Conservation (phyloP, 2,888 invertebrate genomes). For the Cenopis cana region DNA sequence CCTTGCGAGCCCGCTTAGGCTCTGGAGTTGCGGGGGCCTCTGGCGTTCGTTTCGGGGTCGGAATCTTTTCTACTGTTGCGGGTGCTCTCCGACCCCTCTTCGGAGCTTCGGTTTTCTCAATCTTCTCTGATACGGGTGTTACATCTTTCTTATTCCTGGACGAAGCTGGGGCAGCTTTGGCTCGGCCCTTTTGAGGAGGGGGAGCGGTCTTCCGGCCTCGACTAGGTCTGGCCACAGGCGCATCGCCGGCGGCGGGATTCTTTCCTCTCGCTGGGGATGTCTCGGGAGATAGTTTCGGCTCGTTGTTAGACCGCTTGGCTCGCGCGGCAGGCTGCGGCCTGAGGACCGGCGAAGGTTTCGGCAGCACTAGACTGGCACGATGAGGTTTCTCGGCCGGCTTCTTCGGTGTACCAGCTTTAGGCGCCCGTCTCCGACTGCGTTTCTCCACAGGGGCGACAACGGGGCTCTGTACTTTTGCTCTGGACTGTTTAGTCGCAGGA, state of each 20-base stretch:
- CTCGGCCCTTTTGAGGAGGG: background rate
- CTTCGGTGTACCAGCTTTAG: background rate
- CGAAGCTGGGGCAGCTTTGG: background rate
- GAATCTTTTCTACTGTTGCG: background rate
- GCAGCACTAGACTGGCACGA: slow-evolving; percentile 52
- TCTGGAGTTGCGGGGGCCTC: background rate
- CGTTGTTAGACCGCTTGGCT: background rate
- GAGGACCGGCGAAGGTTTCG: slow-evolving; percentile 59
- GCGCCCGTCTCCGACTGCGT: slow-evolving; percentile 5
- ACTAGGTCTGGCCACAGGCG: background rate
- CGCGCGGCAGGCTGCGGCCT: slow-evolving; percentile 52
- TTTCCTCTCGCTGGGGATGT: slow-evolving; percentile 29
- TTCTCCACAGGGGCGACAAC: background rate
- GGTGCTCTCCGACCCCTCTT: background rate
- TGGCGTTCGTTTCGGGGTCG: background rate
- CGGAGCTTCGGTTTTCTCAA: background rate
- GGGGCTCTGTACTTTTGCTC: background rate
- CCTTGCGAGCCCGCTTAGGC: slow-evolving; percentile 47
- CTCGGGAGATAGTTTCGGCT: slow-evolving; percentile 10
- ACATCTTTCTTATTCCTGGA: background rate
- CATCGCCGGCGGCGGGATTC: slow-evolving; percentile 32
- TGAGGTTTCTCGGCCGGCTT: background rate
- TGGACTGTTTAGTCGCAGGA: background rate
- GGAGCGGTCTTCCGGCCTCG: background rate
- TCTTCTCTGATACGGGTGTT: background rate